Conservation (phyloP, 2,113 vertebrate genomes). For the Nothobranchius kuhntae region DNA sequence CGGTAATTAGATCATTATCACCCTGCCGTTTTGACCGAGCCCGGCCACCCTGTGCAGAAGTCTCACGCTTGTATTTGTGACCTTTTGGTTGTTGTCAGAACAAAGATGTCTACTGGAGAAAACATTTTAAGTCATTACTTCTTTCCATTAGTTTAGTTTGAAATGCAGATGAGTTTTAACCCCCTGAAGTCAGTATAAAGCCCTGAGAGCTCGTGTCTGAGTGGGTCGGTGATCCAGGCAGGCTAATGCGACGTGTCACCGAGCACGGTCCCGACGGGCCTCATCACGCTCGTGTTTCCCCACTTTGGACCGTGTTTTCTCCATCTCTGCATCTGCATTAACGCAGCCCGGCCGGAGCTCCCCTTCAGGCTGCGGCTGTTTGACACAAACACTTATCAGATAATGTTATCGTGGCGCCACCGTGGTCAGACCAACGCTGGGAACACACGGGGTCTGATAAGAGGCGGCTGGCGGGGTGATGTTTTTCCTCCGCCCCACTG, state of each 20-base stretch:
- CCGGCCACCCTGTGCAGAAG: too few relatives aligned
- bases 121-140: too few relatives aligned
- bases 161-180: not conserved
- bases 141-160: not conserved
- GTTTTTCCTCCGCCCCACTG: slow-evolving; percentile 43
- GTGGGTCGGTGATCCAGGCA: slow-evolving; percentile 2
- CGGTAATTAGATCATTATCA: too few relatives aligned
- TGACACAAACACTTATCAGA: slow-evolving; percentile 54
- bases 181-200: not conserved
- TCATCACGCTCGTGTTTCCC: slow-evolving; percentile 14
- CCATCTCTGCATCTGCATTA: slow-evolving; percentile 32
- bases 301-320: slow-evolving; percentile 23
- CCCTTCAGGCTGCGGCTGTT: slow-evolving; percentile 45
- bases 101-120: too few relatives aligned
- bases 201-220: slow-evolving; percentile 1
- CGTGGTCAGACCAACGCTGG: slow-evolving; percentile 50
- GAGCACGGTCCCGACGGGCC: slow-evolving; percentile 1
- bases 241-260: slow-evolving; percentile 18
- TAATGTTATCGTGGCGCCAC: slow-evolving; percentile 50
- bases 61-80: too few relatives aligned
- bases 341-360: slow-evolving; percentile 23
- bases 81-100: too few relatives aligned
- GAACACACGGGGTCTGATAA: slow-evolving; percentile 58
- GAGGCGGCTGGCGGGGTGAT: slow-evolving; percentile 47
- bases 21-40: too few relatives aligned